These are phyloP conservation scores for Pyrrhosoma nymphula DNA, from an alignment of 2,888 invertebrate genomes.

Conservation along the genomic window DNA sequence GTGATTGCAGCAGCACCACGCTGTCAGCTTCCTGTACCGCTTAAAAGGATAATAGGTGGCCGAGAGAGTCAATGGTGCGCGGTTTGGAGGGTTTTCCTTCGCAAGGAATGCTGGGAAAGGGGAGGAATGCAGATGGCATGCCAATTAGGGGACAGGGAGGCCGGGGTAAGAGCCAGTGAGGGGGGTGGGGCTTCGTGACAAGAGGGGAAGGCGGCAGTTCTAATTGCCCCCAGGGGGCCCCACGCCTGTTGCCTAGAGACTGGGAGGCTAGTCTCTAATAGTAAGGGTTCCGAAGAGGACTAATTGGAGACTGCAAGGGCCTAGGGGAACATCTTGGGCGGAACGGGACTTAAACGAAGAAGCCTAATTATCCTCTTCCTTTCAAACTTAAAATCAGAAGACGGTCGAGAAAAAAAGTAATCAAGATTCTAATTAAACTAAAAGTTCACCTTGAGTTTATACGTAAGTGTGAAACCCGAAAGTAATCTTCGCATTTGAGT, in stretches of 20 bases:
- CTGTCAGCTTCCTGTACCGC: no score
- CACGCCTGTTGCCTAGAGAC: no score
- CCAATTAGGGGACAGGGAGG: not conserved
- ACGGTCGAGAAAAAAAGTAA: no score
- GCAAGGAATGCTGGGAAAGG: not conserved
- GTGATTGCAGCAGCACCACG: no score
- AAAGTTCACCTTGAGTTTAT: no score
- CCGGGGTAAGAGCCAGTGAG: not conserved
- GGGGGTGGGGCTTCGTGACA: not conserved
- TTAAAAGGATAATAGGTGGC: no score
- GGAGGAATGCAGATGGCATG: not conserved
- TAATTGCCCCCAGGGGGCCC: not conserved
- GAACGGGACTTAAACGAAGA: not conserved
- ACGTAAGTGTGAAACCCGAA: no score
- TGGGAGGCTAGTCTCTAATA: no score
- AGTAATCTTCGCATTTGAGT: no score
- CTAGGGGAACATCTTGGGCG: not conserved
- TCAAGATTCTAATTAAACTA: no score
- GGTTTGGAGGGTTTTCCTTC: not conserved
- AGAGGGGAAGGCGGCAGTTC: not conserved
- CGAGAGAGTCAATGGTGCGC: not conserved
- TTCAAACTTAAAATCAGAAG: not conserved
- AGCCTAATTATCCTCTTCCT: not conserved
- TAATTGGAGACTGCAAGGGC: not conserved
- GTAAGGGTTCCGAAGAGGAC: not conserved